Conservation (phyloP, 2,888 invertebrate genomes). For the Iphiclides podalirius region DNA sequence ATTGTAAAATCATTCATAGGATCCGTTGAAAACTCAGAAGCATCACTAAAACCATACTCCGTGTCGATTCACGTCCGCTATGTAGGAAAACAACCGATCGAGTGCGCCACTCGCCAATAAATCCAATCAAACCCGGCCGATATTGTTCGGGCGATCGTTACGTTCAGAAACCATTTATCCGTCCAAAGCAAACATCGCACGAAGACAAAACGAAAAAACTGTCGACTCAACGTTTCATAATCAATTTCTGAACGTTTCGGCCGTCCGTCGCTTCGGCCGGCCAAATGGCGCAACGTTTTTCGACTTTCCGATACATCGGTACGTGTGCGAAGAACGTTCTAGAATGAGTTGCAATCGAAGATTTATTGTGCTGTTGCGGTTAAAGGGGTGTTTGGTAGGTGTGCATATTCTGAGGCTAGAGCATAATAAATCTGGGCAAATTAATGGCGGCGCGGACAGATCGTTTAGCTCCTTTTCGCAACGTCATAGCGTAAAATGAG, state of each 20-base stretch:
- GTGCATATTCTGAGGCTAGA: slow-evolving; percentile 49
- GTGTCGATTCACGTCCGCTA: no score
- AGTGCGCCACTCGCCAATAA: slow-evolving; percentile 37
- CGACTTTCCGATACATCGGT: slow-evolving; percentile 14
- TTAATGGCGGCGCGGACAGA: slow-evolving; percentile 72
- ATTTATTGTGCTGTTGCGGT: slow-evolving; percentile 33
- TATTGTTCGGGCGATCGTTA: slow-evolving; percentile 43
- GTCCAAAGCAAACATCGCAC: slow-evolving; percentile 43
- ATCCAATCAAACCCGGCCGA: slow-evolving; percentile 46
- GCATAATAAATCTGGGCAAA: slow-evolving; percentile 71
- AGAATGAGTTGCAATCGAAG: slow-evolving; percentile 38
- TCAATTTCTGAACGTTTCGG: slow-evolving; percentile 54
- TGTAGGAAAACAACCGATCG: slow-evolving; percentile 28
- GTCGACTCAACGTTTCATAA: slow-evolving; percentile 63
- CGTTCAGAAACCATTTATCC: slow-evolving; percentile 44
- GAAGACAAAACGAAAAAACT: slow-evolving; percentile 56
- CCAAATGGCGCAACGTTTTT: slow-evolving; percentile 27
- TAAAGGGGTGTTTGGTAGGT: slow-evolving; percentile 34
- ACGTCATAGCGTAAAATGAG: slow-evolving; percentile 67
- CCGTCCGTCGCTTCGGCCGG: slow-evolving; percentile 21
- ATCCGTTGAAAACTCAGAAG: no score
- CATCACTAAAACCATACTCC: no score
- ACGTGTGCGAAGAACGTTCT: slow-evolving; percentile 18
- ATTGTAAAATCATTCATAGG: no score
- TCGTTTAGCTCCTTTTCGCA: slow-evolving; percentile 66